These are phyloP conservation scores for Corticium candelabrum DNA, from an alignment of 37 sponge, comb jelly and placozoan genomes.

Conservation along the genomic window DNA sequence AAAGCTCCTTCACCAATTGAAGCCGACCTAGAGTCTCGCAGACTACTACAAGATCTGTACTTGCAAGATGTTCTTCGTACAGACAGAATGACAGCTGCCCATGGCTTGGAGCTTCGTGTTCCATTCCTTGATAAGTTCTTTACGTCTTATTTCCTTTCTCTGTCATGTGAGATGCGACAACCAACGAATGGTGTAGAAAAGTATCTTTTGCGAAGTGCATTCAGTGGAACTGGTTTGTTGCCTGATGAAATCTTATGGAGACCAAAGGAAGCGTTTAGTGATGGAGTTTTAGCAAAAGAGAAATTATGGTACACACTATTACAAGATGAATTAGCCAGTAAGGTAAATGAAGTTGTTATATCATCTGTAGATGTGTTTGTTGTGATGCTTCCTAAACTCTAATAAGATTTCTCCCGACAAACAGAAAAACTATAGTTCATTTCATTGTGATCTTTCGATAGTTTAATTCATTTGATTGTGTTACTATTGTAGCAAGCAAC, in stretches of 20 bases:
- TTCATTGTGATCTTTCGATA: too few relatives aligned
- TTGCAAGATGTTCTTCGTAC: constrained; percentile 40
- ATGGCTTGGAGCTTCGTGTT: constrained; percentile 53
- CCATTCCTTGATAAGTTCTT: constrained; percentile 63
- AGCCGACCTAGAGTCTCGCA: constrained; percentile 25
- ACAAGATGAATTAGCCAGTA: too few relatives aligned
- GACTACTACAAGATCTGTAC: constrained; percentile 42
- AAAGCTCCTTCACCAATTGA: constrained; percentile 37
- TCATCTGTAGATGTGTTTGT: not conserved
- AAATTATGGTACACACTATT: constrained; percentile 21
- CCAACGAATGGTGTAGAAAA: constrained; percentile 46
- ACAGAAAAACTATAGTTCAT: too few relatives aligned
- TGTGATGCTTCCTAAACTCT: too few relatives aligned
- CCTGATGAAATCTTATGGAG: constrained; percentile 60
- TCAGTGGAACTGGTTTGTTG: constrained; percentile 30
- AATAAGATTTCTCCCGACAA: too few relatives aligned
- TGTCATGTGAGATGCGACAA: constrained; percentile 29
- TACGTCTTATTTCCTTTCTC: constrained; percentile 30
- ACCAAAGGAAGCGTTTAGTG: constrained; percentile 67
- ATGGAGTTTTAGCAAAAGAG: constrained; percentile 25
- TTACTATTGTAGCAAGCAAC: too few relatives aligned
- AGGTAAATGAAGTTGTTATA: too few relatives aligned
- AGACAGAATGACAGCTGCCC: constrained; percentile 43
- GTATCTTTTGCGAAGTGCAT: constrained; percentile 45
- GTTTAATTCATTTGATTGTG: too few relatives aligned